These are phyloP conservation scores for Phycodurus eques DNA, from an alignment of 2,113 vertebrate genomes.

Conservation along the genomic window DNA sequence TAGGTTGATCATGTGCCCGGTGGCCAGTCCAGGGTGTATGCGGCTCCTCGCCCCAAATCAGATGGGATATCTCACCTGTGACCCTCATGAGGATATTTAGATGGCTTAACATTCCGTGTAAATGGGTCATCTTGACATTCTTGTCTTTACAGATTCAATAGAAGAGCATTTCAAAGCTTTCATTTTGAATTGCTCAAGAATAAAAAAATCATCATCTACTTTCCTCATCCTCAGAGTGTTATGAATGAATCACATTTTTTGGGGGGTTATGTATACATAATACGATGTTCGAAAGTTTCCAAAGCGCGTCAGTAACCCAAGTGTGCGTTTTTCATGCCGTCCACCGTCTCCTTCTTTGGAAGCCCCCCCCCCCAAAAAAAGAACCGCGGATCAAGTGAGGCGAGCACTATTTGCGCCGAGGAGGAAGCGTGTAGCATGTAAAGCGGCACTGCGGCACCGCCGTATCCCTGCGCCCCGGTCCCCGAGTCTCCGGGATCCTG, in stretches of 20 bases:
- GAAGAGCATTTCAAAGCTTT: not conserved
- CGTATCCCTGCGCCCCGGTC: slow-evolving; percentile 77
- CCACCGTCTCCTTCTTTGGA: not conserved
- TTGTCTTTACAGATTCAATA: not conserved
- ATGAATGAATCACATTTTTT: not conserved
- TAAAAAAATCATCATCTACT: not conserved
- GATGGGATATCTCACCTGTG: too few species aligned
- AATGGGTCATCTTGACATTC: not conserved
- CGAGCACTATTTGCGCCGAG: slow-evolving; percentile 74
- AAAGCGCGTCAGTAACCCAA: not conserved
- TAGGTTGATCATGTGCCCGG: too few species aligned
- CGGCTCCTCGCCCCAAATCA: too few species aligned
- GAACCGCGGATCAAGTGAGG: not conserved
- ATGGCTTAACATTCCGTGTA: too few species aligned
- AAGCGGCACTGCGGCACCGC: slow-evolving; percentile 80
- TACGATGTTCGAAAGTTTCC: not conserved
- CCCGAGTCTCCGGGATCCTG: slow-evolving; percentile 73
- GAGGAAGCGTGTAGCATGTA: slow-evolving; percentile 75
- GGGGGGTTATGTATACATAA: not conserved
- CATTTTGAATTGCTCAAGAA: not conserved
- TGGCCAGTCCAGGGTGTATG: too few species aligned
- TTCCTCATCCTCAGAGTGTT: not conserved
- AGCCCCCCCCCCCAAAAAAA: not conserved
- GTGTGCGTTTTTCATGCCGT: too few species aligned
- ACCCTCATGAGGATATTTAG: too few species aligned